Evolutionary conservation across 2,113 vertebrate species (phyloP).

Genomic region (Tonatia bakeri): DNA sequence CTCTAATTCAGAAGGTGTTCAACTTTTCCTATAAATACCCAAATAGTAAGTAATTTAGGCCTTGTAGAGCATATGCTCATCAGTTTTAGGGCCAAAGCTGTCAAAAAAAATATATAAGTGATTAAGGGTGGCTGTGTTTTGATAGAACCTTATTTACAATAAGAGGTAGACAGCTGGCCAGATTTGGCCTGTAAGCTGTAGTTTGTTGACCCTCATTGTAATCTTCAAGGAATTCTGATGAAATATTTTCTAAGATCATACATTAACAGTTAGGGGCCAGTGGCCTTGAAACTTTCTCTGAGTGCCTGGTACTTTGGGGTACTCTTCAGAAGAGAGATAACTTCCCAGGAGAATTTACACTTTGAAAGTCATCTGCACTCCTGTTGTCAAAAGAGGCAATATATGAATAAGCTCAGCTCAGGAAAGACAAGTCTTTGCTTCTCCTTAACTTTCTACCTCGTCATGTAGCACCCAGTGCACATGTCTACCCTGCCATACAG

Average conservation of each 20-base stretch:
- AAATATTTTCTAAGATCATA: background rate
- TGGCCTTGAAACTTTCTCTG: background rate
- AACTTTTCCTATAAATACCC: background rate
- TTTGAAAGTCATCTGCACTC: background rate
- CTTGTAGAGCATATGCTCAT: background rate
- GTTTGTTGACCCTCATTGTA: background rate
- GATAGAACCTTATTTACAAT: background rate
- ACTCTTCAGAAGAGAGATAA: background rate
- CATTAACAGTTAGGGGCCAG: background rate
- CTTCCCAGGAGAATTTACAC: background rate
- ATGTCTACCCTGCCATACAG: background rate
- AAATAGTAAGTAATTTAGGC: background rate
- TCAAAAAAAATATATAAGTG: background rate
- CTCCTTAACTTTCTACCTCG: background rate
- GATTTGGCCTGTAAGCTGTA: background rate
- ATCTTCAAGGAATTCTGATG: background rate
- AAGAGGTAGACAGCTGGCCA: background rate
- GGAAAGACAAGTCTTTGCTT: background rate
- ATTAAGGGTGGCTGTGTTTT: background rate
- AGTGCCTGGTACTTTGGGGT: background rate
- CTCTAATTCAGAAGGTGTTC: background rate
- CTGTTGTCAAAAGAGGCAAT: background rate
- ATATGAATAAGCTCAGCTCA: background rate
- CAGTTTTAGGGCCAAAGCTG: background rate
- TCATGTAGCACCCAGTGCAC: accelerated